Percentiles rank a stretch among this genome's conserved stretches.
These are phyloP conservation scores for western clawed frog (Xenopus tropicalis) DNA, from an alignment of 2,113 vertebrate species.

Conservation along the genomic window UCB_Xtro_10.0 CM004450.2:60533501-60534000, in stretches of 20 bases:
- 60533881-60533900: slow-evolving; percentile 25
- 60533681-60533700: too few species aligned
- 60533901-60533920: slow-evolving; percentile 8
- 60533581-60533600: too few species aligned
- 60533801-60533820: slow-evolving; percentile 10
- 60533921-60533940: slow-evolving; percentile 3
- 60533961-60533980: slow-evolving; percentile 17
- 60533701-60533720: too few species aligned
- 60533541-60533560: too few species aligned
- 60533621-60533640: too few species aligned
- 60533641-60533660: too few species aligned
- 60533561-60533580: too few species aligned
- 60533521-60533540: too few species aligned
- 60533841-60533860: slow-evolving; percentile 33
- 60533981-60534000: slow-evolving; percentile 22
- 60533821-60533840: slow-evolving; percentile 28
- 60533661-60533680: too few species aligned
- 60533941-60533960: slow-evolving; percentile 34
- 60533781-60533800: background rate
- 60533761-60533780: slow-evolving; percentile 6
- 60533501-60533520: too few species aligned
- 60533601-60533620: too few species aligned
- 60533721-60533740: background rate
- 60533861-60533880: slow-evolving; percentile 27
- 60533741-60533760: slow-evolving; percentile 10